phyloP scores from a whole-genome alignment of 2,113 vertebrate species.

The Albula goreensis region DNA sequence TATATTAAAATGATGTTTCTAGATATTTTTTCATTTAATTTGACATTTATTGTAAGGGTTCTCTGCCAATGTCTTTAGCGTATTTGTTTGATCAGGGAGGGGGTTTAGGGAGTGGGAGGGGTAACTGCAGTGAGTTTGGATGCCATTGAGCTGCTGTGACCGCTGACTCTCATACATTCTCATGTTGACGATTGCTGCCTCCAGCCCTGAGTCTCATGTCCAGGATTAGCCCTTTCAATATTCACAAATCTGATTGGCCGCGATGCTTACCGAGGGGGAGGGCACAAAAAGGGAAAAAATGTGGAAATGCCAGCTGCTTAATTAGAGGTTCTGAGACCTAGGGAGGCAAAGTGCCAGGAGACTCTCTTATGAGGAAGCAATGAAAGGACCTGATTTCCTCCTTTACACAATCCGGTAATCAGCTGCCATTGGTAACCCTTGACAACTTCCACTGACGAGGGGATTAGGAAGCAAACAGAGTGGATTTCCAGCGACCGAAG shows the following conservation, averaged over 20 bases:
- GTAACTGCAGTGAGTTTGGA: not conserved
- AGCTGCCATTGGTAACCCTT: slow-evolving; percentile 78
- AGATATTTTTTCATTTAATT: no score
- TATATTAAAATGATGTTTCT: no score
- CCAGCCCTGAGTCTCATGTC: not conserved
- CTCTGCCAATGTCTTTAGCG: not conserved
- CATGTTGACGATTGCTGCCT: not conserved
- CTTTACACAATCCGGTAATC: slow-evolving; percentile 74
- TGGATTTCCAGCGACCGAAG: slow-evolving; percentile 57
- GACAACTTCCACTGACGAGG: slow-evolving; percentile 72
- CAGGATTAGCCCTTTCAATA: not conserved
- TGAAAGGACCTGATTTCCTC: slow-evolving; percentile 71
- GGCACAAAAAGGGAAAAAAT: slow-evolving; percentile 5
- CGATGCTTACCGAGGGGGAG: not conserved
- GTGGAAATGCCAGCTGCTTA: slow-evolving; percentile 18
- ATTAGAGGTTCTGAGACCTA: slow-evolving; percentile 65
- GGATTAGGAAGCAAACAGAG: slow-evolving; percentile 72
- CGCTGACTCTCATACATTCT: not conserved
- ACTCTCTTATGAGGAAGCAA: slow-evolving; percentile 69
- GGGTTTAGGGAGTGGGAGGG: not conserved
- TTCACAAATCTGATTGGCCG: not conserved
- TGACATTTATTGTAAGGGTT: no score
- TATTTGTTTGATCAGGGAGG: not conserved
- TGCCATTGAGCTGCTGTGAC: not conserved
- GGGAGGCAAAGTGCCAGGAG: slow-evolving; percentile 53